These are phyloP conservation scores for Eurypyga helias DNA, from an alignment of 2,113 vertebrate species.

Conservation along the genomic window DNA sequence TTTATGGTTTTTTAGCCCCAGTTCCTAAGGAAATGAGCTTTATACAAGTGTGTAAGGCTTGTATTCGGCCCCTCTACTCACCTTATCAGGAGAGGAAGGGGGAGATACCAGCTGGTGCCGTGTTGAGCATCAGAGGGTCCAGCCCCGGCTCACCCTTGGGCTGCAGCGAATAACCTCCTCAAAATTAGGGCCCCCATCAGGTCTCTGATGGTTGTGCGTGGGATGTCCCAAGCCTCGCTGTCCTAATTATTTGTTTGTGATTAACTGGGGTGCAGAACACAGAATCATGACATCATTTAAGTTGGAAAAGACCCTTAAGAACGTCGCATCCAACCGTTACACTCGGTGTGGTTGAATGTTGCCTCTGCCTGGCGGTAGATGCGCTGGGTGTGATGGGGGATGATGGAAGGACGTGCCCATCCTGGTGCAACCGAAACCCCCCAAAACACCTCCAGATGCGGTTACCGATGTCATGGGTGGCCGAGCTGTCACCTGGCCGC, in stretches of 20 bases:
- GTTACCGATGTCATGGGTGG: fast-evolving
- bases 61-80: background rate
- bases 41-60: background rate
- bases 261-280: background rate
- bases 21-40: background rate
- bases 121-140: background rate
- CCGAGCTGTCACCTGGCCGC: background rate
- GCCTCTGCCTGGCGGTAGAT: fast-evolving
- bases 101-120: fast-evolving
- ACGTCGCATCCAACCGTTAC: background rate
- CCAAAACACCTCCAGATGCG: fast-evolving
- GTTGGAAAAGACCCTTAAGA: background rate
- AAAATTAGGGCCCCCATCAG: background rate
- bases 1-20: background rate
- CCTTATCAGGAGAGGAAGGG: background rate
- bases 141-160: background rate
- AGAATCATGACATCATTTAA: background rate
- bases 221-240: background rate
- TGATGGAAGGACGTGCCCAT: fast-evolving
- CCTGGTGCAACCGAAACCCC: fast-evolving
- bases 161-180: background rate
- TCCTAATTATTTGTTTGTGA: background rate
- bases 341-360: background rate
- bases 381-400: fast-evolving
- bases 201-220: fast-evolving